phyloP scores from a whole-genome alignment of 2,113 vertebrate species.

The Xenopus tropicalis region DNA sequence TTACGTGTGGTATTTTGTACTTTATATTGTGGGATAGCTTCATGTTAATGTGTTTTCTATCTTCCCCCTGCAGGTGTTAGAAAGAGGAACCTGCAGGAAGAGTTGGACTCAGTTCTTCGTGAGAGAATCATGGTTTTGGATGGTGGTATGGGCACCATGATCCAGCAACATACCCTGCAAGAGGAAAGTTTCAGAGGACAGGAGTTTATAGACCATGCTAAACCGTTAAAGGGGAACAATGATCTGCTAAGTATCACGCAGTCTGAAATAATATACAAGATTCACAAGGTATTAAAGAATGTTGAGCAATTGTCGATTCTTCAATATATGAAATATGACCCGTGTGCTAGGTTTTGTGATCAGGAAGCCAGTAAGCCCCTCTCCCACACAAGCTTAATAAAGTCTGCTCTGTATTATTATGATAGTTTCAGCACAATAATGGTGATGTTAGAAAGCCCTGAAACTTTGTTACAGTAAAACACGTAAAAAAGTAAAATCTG shows the following conservation, averaged over 20 bases:
- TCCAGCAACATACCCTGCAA: conserved; percentile 73
- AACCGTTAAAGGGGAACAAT: conserved; percentile 87
- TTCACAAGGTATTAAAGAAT: conserved; percentile 82
- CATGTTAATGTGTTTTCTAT: not conserved
- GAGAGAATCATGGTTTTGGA: conserved; percentile 90
- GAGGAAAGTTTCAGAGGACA: conserved; percentile 83
- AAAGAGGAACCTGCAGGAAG: conserved; percentile 56
- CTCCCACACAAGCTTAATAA: too few species aligned
- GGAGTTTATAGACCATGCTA: conserved; percentile 82
- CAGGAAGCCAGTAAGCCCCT: too few species aligned
- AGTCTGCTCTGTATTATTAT: too few species aligned
- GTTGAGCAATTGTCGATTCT: too few species aligned
- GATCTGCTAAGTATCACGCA: conserved; percentile 91
- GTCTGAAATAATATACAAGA: conserved; percentile 77
- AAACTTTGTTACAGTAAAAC: too few species aligned
- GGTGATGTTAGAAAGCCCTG: too few species aligned
- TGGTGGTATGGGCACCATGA: conserved; percentile 98
- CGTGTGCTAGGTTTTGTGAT: too few species aligned
- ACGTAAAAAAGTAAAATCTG: too few species aligned
- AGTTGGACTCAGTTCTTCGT: conserved; percentile 72
- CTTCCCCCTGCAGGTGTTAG: not conserved
- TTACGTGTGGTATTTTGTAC: too few species aligned
- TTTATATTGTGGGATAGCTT: too few species aligned
- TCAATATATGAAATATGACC: too few species aligned
- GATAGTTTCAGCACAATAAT: too few species aligned